Base-by-base conservation (phyloP, 1,140 invertebrate genomes). In the Copidosoma floridanum region DNA sequence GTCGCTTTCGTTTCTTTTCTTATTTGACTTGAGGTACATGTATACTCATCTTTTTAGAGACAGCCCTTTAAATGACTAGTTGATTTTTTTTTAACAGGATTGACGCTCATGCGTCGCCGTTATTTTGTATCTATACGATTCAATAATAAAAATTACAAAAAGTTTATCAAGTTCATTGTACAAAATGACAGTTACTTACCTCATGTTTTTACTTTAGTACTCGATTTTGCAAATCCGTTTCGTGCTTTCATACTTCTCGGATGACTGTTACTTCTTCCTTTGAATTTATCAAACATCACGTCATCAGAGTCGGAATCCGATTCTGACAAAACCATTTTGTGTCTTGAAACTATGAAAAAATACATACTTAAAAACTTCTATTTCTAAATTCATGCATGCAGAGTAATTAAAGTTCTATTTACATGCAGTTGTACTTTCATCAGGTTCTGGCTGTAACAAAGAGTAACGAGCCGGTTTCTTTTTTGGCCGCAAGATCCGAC, bases 301-400 rank as follows among this genome's bases (percentile, higher is more conserved):
- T 80, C 73, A 24, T 80, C 77, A n/a, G 77, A 80, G 52, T 80
- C 77, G 3, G 75, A 76, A 38, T 79, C 77, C 0, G 77, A 73
- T 62, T 77, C 78, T 5, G 78, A 78, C 46, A 79, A 62, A 20
- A 76, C 68, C 71, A 80, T 77, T 67, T 79, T 79, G 20, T 74
- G 74, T 5, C 69, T 65, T 23, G 77, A 71, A 76, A 75, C 77
- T 79, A 35, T n/a, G 63, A 69, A 57, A 61, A 57, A 16, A 46
- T 40, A 48, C 23, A 40, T 35, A 41, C 41, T n/a, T n/a, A n/a
- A n/a, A n/a, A n/a, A n/a, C n/a, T n/a, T n/a, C n/a, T n/a, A n/a
- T 8, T 32, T 32, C 6, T 32, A 32, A 8, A 8, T 32, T 32
- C 29, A 32, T 32, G 29, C 29, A 8, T 32, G 29, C 29, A 32